Evolutionary conservation across 2,797 vertebrate species (phyloP), one percentile per base, ranked within the genome.

Genomic region (Choloepus didactylus): DNA sequence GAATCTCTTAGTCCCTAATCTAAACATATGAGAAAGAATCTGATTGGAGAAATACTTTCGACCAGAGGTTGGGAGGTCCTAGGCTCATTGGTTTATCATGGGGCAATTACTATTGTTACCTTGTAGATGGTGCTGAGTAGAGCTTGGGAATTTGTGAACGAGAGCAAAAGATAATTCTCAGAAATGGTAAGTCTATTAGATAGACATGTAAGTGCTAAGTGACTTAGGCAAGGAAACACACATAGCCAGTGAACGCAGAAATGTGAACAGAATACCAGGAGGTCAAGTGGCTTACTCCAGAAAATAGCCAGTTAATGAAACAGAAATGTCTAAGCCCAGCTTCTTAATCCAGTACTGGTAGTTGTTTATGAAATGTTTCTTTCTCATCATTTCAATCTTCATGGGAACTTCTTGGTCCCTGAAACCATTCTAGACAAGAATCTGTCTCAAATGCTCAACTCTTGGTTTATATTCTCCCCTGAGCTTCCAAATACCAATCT

Each of bases 401-500:
- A 89, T 25, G 81, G 46, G 97, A 96, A 66, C 59, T 6, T 35
- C 56, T 91, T 38, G 29, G 92, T 90, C 59, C 87, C 12, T 94
- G 84, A 97, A 96, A 72, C 69, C 44, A 59, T 79, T 95, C 38
- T 41, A 89, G 86, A 87, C 59, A 87, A 62, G 41, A 96, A 87
- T 88, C 62, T 93, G 41, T 80, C 70, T 96, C 90, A 51, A 83
- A 79, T 93, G 64, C 75, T 93, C 82, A 83, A 93, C 79, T 91
- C 67, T 73, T 85, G 82, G 49, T 73, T 38, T 70, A 1, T 1
- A 29, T 29, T 84, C 80, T 89, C 89, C 87, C 87, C 35, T 6
- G 54, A 93, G 96, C 94, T 90, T 92, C 89, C 91, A 95, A 89
- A 86, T 27, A 3, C 56, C 94, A 97, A 94, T 46, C 84, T 96